These are phyloP conservation scores for Cerastis rubricosa DNA, from an alignment of 2,888 invertebrate species.

Conservation along the genomic window DNA sequence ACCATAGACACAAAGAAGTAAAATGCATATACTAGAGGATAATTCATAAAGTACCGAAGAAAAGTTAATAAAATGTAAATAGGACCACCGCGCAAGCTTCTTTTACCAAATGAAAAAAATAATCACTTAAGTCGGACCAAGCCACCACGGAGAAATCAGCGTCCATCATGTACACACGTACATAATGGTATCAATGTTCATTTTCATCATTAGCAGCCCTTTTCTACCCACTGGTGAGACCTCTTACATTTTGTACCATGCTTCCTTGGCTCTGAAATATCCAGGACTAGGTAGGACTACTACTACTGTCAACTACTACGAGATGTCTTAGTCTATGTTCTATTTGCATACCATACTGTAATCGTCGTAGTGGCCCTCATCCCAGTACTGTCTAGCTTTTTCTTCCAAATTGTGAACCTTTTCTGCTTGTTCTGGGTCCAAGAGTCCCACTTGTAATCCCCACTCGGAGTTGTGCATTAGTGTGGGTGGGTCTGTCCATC, in stretches of 20 bases:
- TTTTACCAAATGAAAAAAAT: too few species aligned
- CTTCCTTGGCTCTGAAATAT: not conserved
- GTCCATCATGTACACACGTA: too few species aligned
- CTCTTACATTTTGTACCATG: not conserved
- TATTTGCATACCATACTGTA: constrained; percentile 1
- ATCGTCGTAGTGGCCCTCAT: not conserved
- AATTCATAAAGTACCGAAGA: too few species aligned
- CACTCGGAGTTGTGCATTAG: constrained; percentile 53
- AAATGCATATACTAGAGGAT: too few species aligned
- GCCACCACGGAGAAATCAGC: too few species aligned
- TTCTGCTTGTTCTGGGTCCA: constrained; percentile 45
- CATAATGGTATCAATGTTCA: too few species aligned
- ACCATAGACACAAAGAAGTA: too few species aligned
- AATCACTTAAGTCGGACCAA: too few species aligned
- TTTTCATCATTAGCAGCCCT: too few species aligned
- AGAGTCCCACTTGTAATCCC: constrained; percentile 51
- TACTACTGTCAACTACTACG: not conserved
- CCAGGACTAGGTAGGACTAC: too few species aligned
- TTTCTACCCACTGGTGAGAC: not conserved
- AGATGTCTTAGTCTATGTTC: not conserved
- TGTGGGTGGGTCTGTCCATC: constrained; percentile 58
- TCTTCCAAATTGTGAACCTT: constrained; percentile 38
- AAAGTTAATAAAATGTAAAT: too few species aligned
- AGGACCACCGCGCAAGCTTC: too few species aligned
- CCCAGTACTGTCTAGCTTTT: constrained; percentile 43